These are phyloP conservation scores for Epicampocera succincta DNA, from an alignment of 2,888 invertebrate species.

Conservation along the genomic window DNA sequence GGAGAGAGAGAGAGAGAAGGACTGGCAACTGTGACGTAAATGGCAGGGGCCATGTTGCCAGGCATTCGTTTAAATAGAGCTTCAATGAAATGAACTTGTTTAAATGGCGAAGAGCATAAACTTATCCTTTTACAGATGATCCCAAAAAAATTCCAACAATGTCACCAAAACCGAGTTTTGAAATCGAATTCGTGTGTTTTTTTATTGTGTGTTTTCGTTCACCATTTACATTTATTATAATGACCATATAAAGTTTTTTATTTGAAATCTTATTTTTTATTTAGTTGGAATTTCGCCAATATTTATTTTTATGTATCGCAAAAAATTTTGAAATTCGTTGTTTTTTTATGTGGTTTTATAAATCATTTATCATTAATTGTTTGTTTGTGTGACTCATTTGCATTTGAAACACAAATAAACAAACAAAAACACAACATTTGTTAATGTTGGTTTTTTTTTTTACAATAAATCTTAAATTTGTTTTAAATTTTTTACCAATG, in stretches of 20 bases:
- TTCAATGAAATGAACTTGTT: conserved; percentile 21
- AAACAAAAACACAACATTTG: conserved; percentile 16
- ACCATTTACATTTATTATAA: conserved; percentile 15
- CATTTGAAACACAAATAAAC: conserved; percentile 19
- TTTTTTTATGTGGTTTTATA: conserved; percentile 35
- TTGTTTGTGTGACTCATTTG: conserved; percentile 58
- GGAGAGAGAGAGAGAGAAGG: too few relatives aligned
- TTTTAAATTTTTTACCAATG: conserved; percentile 20
- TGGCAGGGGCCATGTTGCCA: too few relatives aligned
- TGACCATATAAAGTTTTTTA: conserved; percentile 22
- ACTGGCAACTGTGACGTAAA: too few relatives aligned
- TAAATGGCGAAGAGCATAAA: neutral
- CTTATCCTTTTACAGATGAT: conserved; percentile 27
- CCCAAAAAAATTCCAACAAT: neutral
- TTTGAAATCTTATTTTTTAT: conserved; percentile 8
- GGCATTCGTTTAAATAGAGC: conserved; percentile 15
- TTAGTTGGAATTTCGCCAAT: conserved; percentile 54
- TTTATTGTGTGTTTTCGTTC: neutral
- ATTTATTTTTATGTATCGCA: conserved; percentile 7
- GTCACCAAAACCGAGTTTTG: neutral
- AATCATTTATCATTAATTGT: conserved; percentile 61
- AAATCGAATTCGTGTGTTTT: neutral
- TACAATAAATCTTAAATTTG: conserved; percentile 7
- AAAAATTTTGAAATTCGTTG: conserved; percentile 1
- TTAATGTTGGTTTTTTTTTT: conserved; percentile 13